Evolutionary conservation across 2,113 vertebrate genomes (phyloP), one percentile per base, ranked within the genome.

Genomic region (Megalops atlanticus): DNA sequence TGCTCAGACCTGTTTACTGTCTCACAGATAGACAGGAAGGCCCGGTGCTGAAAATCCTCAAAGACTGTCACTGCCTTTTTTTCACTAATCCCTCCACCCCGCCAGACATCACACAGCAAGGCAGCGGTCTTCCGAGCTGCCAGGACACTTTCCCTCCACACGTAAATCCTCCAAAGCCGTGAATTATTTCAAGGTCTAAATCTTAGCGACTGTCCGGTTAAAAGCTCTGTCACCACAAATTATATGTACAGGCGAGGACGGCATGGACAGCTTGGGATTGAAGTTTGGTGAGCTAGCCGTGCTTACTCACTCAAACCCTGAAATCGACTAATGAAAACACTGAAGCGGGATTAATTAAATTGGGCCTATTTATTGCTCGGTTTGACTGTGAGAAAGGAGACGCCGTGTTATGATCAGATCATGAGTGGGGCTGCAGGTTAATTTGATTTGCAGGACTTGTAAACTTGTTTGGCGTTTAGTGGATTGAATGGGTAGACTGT

Each of bases 271-370:
- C 24, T 64, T 31, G 8, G n/a, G n/a, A 64, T 64, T 4, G 27
- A 64, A 64, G 27, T 64, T 64, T n/a, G 58, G 58, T 8, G n/a
- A 27, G n/a, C 58, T 27, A 27, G 52, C 14, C 18, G n/a, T 8
- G 3, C 3, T 58, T 18, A 58, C n/a, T 24, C 58, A 8, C 6
- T 21, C 58, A 4, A 64, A 64, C 58, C 40, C 58, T 71, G 36
- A 73, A 73, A 80, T 80, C 27, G 70, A 80, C 70, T 74, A 54
- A 74, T 58, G 79, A 74, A 47, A 16, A 7, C 36, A 52, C 33
- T 79, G 70, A 47, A 31, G 18, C 49, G 40, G 38, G 8, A 18
- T n/a, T 78, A 58, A 82, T 43, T 73, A 27, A 82, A 78, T 82
- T 73, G 71, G 76, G 27, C 36, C 81, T 35, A 49, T 82, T 77